phyloP scores from a whole-genome alignment of 2,797 vertebrate genomes.

The Strix occidentalis region DNA sequence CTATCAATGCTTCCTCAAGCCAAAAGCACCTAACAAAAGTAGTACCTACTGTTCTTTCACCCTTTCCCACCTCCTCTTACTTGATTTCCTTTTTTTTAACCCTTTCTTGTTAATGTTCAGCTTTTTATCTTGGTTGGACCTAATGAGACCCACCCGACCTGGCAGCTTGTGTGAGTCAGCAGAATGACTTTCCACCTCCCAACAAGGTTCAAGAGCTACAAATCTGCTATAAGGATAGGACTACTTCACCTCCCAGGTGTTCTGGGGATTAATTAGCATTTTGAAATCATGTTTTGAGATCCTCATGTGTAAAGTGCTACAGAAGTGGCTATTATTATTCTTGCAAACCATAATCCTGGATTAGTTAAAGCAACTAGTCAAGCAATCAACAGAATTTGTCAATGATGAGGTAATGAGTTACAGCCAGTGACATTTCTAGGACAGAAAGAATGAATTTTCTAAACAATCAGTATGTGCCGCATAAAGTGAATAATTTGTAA shows the following conservation, averaged over 20 bases:
- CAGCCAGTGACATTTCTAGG: conserved; percentile 68
- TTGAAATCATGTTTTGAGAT: conserved; percentile 12
- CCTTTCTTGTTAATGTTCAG: not conserved
- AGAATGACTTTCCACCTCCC: not conserved
- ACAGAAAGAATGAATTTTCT: conserved; percentile 64
- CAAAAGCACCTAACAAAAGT: not conserved
- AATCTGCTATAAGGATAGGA: not conserved
- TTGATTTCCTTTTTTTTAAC: fast-evolving
- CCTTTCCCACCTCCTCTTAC: not conserved
- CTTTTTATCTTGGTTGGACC: not conserved
- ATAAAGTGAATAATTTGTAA: conserved; percentile 57
- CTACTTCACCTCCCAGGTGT: conserved; percentile 5
- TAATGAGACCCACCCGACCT: conserved; percentile 8
- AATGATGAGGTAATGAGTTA: conserved; percentile 44
- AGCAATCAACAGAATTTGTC: conserved; percentile 57
- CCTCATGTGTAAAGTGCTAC: not conserved
- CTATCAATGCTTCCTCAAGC: not conserved
- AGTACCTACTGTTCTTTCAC: not conserved
- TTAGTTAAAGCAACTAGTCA: conserved; percentile 53
- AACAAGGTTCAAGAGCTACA: not conserved
- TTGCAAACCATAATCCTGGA: conserved; percentile 20
- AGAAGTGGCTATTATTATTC: conserved; percentile 29
- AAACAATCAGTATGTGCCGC: conserved; percentile 61
- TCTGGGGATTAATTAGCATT: conserved; percentile 61
- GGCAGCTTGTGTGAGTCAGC: conserved; percentile 17